phyloP scores from a whole-genome alignment of 2,113 vertebrate genomes.

The Budorcas taxicolor region DNA sequence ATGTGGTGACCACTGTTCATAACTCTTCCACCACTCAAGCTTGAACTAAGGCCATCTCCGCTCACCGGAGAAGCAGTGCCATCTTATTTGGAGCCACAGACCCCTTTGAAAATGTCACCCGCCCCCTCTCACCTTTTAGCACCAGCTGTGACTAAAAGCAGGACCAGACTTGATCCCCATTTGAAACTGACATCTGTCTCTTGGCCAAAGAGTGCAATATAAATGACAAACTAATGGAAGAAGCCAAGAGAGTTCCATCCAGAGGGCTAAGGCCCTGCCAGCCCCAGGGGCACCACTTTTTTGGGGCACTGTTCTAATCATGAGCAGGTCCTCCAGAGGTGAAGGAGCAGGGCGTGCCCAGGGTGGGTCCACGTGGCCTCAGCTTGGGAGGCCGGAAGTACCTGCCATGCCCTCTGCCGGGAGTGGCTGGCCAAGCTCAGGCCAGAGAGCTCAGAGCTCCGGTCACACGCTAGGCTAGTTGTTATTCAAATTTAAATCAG shows the following conservation, averaged over 20 bases:
- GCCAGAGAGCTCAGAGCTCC: background rate
- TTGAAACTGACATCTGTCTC: background rate
- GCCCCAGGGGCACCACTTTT: background rate
- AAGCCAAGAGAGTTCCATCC: background rate
- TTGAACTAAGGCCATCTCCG: background rate
- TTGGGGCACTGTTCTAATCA: background rate
- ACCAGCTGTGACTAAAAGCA: background rate
- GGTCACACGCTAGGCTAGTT: background rate
- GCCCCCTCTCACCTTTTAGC: background rate
- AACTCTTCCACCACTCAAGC: background rate
- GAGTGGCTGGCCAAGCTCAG: background rate
- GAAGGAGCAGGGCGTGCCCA: no score
- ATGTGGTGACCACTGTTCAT: fast-evolving
- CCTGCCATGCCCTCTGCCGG: fast-evolving
- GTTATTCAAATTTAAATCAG: constrained; percentile 14
- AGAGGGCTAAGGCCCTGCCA: background rate
- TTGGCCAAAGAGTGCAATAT: no score
- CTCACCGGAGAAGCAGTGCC: background rate
- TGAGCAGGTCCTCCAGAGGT: background rate
- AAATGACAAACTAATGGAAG: background rate
- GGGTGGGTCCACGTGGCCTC: background rate
- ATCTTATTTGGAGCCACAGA: background rate
- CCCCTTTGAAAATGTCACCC: background rate
- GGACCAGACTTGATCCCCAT: no score
- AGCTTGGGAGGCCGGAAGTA: fast-evolving